Percentiles rank a stretch among this genome's conserved stretches.
phyloP scores from a whole-genome alignment of 2,797 vertebrate species.

The Falco berigora region DNA sequence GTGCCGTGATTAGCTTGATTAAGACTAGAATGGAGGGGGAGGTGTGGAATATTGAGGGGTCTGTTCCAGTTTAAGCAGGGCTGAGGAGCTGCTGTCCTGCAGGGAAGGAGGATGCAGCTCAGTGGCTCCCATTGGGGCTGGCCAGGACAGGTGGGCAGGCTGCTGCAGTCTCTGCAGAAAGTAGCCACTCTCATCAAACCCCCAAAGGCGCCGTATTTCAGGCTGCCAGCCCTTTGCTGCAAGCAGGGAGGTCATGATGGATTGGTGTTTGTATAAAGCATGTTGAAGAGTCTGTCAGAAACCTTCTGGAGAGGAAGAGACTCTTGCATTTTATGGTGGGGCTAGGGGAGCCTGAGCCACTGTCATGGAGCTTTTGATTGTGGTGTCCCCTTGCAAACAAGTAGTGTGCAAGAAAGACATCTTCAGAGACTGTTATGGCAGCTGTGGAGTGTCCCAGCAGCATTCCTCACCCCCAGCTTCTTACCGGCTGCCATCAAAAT shows the following conservation, averaged over 20 bases:
- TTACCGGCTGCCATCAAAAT: background rate
- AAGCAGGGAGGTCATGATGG: background rate
- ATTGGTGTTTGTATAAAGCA: rapidly evolving
- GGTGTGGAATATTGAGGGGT: background rate
- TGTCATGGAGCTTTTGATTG: background rate
- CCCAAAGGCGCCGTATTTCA: background rate
- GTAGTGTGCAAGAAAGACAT: background rate
- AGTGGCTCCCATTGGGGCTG: background rate
- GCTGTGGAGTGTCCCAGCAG: background rate
- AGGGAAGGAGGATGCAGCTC: background rate
- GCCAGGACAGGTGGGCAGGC: background rate
- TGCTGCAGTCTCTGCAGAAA: background rate
- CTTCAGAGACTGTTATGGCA: background rate
- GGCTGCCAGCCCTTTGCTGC: background rate
- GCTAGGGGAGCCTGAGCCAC: background rate
- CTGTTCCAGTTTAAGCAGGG: background rate
- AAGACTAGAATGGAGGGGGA: background rate
- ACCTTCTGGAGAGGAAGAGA: background rate
- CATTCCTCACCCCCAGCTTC: background rate
- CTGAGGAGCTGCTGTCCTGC: background rate
- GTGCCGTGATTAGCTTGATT: background rate
- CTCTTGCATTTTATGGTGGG: background rate
- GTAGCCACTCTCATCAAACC: background rate
- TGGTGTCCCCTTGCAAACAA: background rate
- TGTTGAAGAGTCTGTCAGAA: background rate